Conservation (phyloP, 2,888 invertebrate genomes). For the Timema cristinae region DNA sequence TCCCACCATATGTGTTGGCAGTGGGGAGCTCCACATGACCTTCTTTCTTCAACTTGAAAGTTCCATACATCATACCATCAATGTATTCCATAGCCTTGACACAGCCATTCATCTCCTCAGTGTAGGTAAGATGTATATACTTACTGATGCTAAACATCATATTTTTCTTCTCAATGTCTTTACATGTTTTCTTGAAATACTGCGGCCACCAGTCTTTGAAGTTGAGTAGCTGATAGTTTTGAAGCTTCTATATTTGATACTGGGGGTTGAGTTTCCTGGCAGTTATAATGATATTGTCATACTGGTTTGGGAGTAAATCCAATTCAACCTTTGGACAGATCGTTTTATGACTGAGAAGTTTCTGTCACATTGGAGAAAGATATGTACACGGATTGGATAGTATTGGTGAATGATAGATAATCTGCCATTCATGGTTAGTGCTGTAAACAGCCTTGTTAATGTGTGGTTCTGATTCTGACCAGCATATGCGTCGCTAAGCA, state of each 20-base stretch:
- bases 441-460: background rate
- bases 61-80: background rate
- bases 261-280: conserved; percentile 24
- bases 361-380: conserved; percentile 22
- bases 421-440: conserved; percentile 3
- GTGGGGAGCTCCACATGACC: background rate
- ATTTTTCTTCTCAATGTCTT: conserved; percentile 20
- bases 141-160: conserved; percentile 19
- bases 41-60: background rate
- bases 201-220: conserved; percentile 27
- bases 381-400: conserved; percentile 5
- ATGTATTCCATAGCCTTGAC: background rate
- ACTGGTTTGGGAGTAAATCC: conserved; percentile 27
- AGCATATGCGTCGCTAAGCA: background rate
- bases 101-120: background rate
- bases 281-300: conserved; percentile 23
- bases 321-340: conserved; percentile 20
- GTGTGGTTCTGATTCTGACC: conserved; percentile 9
- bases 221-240: conserved; percentile 24
- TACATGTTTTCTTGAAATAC: conserved; percentile 22
- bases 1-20: background rate
- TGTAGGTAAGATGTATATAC: conserved; percentile 2
- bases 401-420: background rate
- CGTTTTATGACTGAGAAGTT: conserved; percentile 24
- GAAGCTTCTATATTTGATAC: conserved; percentile 9